Percentiles rank a stretch among this genome's conserved stretches.
Conservation (phyloP, 2,888 invertebrate genomes). For the Agriopis marginaria region DNA sequence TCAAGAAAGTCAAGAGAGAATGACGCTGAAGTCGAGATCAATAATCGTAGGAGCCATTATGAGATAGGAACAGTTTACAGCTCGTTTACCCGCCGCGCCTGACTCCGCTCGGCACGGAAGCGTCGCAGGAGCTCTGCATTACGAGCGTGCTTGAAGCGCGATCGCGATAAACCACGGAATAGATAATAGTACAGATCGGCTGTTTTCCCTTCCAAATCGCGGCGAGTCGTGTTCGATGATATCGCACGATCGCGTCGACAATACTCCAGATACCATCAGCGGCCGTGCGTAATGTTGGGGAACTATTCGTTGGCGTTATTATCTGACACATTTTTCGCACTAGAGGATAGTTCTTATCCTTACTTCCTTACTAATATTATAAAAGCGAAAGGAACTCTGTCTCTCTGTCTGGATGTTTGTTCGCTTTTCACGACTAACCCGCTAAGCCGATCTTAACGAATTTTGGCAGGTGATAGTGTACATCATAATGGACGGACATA, state of each 20-base stretch:
- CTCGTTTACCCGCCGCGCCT: not conserved
- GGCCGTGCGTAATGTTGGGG: constrained; percentile 19
- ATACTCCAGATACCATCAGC: constrained; percentile 14
- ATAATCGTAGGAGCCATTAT: not conserved
- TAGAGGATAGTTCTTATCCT: too few relatives aligned
- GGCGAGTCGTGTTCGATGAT: constrained; percentile 11
- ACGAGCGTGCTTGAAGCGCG: not conserved
- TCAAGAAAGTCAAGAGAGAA: too few relatives aligned
- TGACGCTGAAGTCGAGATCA: too few relatives aligned
- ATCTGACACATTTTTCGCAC: too few relatives aligned
- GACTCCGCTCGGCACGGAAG: not conserved
- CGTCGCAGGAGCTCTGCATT: not conserved
- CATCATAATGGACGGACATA: too few relatives aligned
- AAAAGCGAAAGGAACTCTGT: too few relatives aligned
- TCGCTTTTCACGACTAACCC: too few relatives aligned
- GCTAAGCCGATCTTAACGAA: too few relatives aligned
- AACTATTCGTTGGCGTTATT: too few relatives aligned
- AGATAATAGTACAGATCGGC: constrained; percentile 1
- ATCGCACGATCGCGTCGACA: constrained; percentile 17
- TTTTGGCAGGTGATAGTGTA: too few relatives aligned
- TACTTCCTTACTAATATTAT: too few relatives aligned
- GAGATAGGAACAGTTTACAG: not conserved
- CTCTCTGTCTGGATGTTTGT: too few relatives aligned
- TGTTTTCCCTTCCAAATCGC: constrained; percentile 37
- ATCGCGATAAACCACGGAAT: not conserved